Evolutionary conservation across 2,113 vertebrate genomes (phyloP), one percentile per base, ranked within the genome.

Genomic region (Leptobrachium leishanense): DNA sequence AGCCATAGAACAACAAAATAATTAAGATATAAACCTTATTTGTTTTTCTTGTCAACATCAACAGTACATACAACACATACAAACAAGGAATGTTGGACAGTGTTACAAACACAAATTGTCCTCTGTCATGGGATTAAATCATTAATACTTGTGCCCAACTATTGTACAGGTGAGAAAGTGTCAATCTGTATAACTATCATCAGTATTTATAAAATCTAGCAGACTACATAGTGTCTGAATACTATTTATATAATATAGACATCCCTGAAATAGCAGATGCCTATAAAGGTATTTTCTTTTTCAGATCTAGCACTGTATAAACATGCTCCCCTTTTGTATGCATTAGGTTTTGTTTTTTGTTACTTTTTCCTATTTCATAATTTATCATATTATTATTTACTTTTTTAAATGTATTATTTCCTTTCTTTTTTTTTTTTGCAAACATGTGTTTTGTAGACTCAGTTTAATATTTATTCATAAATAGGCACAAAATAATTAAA

Each of bases 161-260:
- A 95, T 92, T 89, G 93, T 96, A 95, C 95, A 96, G 89, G 83
- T 90, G 91, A 91, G 91, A 95, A 96, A 96, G 94, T 89, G 94
- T 93, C 74, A 89, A 92, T 92, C 94, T 95, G 92, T 91, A 84
- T 88, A 92, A 95, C 96, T 96, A 98, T 95, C 20, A 31, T 31
- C 95, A 93, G 95, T 98, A 94, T 92, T 95, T 98, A 98, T 98
- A 97, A 99, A 99, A 98, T 95, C 97, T 98, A 98, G 92, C 95
- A 98, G 97, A 98, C 98, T 98, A 98, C 98, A 98, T 96, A 99
- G 98, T 99, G 98, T 99, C 98, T 97, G 95, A 95, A 95, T 98
- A 97, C 96, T 95, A 95, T 95, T 93, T 96, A 95, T 95, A 94
- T 90, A 93, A 90, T 98, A 97, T 98, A 98, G 97, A 97, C 98